Conservation (phyloP, 2,797 vertebrate species). For the Catharus ustulatus region DNA sequence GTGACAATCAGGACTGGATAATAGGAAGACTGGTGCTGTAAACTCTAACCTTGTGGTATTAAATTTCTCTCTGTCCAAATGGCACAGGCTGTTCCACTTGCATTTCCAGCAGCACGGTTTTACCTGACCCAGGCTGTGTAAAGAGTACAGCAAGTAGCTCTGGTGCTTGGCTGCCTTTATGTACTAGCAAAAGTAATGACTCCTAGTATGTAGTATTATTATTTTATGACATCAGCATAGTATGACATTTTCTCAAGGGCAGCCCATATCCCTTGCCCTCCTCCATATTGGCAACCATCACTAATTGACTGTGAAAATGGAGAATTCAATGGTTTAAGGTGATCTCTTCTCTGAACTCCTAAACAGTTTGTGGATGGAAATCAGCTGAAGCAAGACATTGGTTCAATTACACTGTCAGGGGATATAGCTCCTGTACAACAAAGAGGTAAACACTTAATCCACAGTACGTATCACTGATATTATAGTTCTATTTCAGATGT, state of each 20-base stretch:
- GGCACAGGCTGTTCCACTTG: slow-evolving; percentile 21
- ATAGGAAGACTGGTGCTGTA: background rate
- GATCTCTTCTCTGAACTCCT: slow-evolving; percentile 68
- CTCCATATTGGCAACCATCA: slow-evolving; percentile 66
- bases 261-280: slow-evolving; percentile 60
- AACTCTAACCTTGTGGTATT: slow-evolving; percentile 1
- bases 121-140: slow-evolving; percentile 3
- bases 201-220: slow-evolving; percentile 55
- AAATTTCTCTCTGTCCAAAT: slow-evolving; percentile 39
- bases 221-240: slow-evolving; percentile 65
- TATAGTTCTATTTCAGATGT: slow-evolving; percentile 42
- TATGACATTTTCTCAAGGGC: slow-evolving; percentile 74
- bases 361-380: slow-evolving; percentile 67
- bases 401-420: slow-evolving; percentile 38
- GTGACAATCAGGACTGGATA: background rate
- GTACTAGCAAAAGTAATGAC: slow-evolving; percentile 63
- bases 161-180: slow-evolving; percentile 63
- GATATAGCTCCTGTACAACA: slow-evolving; percentile 43
- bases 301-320: slow-evolving; percentile 74
- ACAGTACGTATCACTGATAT: slow-evolving; percentile 34
- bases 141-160: slow-evolving; percentile 24
- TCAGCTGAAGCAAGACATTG: slow-evolving; percentile 62
- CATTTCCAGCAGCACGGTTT: slow-evolving; percentile 21
- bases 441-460: slow-evolving; percentile 72
- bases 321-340: slow-evolving; percentile 69